These are phyloP conservation scores for Pandemis heparana DNA, from an alignment of 2,888 invertebrate genomes.

Conservation along the genomic window DNA sequence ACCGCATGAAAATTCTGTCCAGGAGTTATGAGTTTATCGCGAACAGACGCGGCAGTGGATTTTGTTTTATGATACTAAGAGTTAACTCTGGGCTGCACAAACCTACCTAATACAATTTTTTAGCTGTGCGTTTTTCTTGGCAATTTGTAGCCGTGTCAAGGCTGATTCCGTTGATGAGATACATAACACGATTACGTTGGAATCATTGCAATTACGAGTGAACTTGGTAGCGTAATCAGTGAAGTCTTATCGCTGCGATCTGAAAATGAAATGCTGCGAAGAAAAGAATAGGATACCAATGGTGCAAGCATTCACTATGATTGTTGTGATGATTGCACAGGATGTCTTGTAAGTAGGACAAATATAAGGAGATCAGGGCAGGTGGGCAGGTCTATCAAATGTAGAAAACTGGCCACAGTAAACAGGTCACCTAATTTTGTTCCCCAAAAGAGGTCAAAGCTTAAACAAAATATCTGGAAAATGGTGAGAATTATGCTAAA, in stretches of 20 bases:
- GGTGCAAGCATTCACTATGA: background rate
- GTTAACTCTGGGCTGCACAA: no score
- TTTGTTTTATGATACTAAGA: no score
- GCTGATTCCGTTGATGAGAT: slow-evolving; percentile 3
- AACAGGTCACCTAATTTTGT: no score
- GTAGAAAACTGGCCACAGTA: no score
- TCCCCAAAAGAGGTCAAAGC: no score
- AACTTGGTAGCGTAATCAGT: slow-evolving; percentile 20
- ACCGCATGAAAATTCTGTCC: no score
- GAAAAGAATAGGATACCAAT: background rate
- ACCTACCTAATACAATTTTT: background rate
- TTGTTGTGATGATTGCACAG: background rate
- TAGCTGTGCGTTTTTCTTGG: slow-evolving; percentile 14
- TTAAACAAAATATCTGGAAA: no score
- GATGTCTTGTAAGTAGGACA: background rate
- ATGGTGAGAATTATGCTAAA: no score
- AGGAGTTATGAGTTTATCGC: no score
- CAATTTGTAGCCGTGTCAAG: slow-evolving; percentile 22
- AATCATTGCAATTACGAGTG: slow-evolving; percentile 18
- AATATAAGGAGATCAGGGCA: no score
- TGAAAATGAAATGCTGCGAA: background rate
- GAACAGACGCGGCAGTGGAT: no score
- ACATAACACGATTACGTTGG: slow-evolving; percentile 19
- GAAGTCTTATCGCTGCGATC: background rate
- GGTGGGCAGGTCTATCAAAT: no score